These are phyloP conservation scores for Sardina pilchardus DNA, from an alignment of 2,113 vertebrate species.

Conservation along the genomic window DNA sequence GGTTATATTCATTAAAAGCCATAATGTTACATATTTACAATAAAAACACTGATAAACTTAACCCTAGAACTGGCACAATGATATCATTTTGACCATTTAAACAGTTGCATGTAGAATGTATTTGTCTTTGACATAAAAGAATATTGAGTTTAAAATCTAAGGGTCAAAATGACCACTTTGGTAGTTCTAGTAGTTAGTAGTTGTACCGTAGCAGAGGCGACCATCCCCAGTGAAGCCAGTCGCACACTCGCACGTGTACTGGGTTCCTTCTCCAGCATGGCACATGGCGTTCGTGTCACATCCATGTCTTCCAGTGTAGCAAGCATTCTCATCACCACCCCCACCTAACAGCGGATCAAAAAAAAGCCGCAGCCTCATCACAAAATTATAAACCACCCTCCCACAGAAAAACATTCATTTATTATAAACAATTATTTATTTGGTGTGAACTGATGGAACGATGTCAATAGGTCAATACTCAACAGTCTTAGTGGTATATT, in stretches of 20 bases:
- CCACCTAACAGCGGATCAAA: conserved; percentile 39
- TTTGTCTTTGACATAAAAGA: too few species aligned
- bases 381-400: neutral
- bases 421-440: too few species aligned
- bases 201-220: conserved; percentile 70
- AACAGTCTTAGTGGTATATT: too few species aligned
- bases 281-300: conserved; percentile 71
- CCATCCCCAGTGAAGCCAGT: conserved; percentile 69
- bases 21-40: neutral
- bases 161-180: too few species aligned
- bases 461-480: too few species aligned
- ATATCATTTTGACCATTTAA: too few species aligned
- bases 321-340: conserved; percentile 63
- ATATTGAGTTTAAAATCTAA: too few species aligned
- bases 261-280: conserved; percentile 49
- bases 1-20: neutral
- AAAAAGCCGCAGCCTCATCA: neutral
- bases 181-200: neutral
- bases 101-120: too few species aligned
- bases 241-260: conserved; percentile 71
- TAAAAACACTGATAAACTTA: neutral
- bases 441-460: too few species aligned
- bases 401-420: too few species aligned
- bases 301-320: conserved; percentile 63
- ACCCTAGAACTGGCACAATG: neutral